Evolutionary conservation across 2,113 vertebrate genomes (phyloP).

Genomic region (Neopipo cinnamomea): DNA sequence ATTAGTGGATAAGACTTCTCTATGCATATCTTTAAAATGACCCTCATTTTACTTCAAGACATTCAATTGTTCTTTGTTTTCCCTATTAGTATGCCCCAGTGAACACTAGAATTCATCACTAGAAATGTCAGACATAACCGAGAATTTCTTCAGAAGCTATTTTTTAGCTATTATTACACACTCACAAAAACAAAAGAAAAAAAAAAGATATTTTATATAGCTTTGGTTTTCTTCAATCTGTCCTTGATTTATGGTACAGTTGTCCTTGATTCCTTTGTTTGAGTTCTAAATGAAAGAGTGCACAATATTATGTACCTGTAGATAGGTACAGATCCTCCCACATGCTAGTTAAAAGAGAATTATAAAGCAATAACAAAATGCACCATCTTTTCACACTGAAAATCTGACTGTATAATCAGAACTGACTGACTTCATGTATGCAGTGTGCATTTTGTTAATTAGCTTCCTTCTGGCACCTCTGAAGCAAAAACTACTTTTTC

Average conservation of each 20-base stretch:
- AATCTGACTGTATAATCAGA: neutral
- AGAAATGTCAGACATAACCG: conserved; percentile 55
- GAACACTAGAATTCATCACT: conserved; percentile 57
- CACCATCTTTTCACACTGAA: neutral
- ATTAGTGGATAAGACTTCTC: conserved; percentile 5
- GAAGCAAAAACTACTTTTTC: conserved; percentile 47
- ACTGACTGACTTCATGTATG: neutral
- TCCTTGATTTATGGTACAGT: conserved; percentile 23
- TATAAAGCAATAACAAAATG: neutral
- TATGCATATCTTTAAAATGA: conserved; percentile 64
- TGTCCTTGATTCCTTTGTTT: conserved; percentile 16
- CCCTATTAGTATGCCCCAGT: conserved; percentile 56
- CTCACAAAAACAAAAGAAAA: neutral
- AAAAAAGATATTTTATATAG: neutral
- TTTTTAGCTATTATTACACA: neutral
- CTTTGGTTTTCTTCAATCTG: neutral
- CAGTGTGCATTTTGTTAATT: conserved; percentile 37
- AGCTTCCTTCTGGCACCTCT: conserved; percentile 24
- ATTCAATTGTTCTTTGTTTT: conserved; percentile 65
- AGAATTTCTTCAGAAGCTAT: conserved; percentile 51
- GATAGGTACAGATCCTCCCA: neutral
- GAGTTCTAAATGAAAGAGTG: neutral
- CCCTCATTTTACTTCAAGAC: conserved; percentile 50
- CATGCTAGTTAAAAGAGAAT: neutral
- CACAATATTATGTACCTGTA: neutral